Base-by-base conservation (phyloP, 1,140 invertebrate genomes). In the Plutomurus gul region DNA sequence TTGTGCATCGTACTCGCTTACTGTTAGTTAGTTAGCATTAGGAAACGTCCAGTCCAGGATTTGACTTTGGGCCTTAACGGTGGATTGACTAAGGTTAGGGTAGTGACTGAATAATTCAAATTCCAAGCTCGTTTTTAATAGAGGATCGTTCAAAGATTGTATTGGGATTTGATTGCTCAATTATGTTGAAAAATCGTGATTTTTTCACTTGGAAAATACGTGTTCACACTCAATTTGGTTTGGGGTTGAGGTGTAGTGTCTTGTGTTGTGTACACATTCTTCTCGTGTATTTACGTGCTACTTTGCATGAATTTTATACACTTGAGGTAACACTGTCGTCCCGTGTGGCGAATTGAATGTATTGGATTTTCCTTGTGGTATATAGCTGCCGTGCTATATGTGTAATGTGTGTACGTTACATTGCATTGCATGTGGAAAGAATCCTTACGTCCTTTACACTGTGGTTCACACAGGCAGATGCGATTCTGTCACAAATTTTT, bases 81-180 rank as follows among this genome's bases (percentile, higher is more conserved):
- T n/a, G n/a, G n/a, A 60, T 60, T 60, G 51, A 60, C 25, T 60
- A 60, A 60, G 51, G 51, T 60, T n/a, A 60, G 25, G 51, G 51
- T 30, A 60, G 51, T 25, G 51, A 60, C 33, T 60, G 10, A 33
- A 30, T 27, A 30, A 60, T 60, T 60, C 25, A 30, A 25, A 60
- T 30, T 60, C 25, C 25, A 25, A 18, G 51, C 27, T 30, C 4
- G 33, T 60, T 60, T 60, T 60, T 60, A 60, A 60, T 60, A 60
- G n/a, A 16, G 51, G 51, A 60, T 11, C 51, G 33, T 13, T 60
- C 25, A n/a, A 25, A 30, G n/a, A n/a, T 3, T 27, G 27, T 25
- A 16, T 13, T 16, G 33, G 22, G 22, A 30, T n/a, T 60, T 13
- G 16, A 60, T 60, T 60, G 22, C 22, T 30, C 51, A 60, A 60